Base-by-base conservation (phyloP, 2,113 vertebrate genomes). In the Aptenodytes patagonicus region DNA sequence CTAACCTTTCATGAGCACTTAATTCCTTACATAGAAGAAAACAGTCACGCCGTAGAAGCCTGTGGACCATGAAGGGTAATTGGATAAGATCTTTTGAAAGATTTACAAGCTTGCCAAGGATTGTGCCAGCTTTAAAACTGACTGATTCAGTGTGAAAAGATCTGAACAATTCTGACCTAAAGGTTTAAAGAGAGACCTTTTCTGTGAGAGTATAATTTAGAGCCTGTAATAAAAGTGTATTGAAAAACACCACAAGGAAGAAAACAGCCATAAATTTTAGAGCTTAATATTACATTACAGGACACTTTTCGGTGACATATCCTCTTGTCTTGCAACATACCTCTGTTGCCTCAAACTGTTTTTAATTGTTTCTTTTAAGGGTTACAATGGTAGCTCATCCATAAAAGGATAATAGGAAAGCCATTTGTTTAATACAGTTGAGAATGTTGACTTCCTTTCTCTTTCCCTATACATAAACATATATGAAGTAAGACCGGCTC, bases 131-230 rank as follows among this genome's bases (percentile, higher is more conserved):
- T 98, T 98, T 98, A 98, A 98, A 98, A 96, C 96, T 96, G 91
- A 98, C 97, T 98, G 98, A 98, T 98, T 98, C 98, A 96, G 96
- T 98, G 97, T 98, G 97, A 98, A 98, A 98, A 97, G 97, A 97
- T 97, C 97, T 97, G 97, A 98, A 98, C 97, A 98, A 98, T 97
- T 95, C 97, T 97, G 97, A 98, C 97, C 97, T 97, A 97, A 97
- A 97, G 95, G 95, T 97, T 98, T 97, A 97, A 97, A 98, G 97
- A 95, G 95, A 98, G 97, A 98, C 90, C 94, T 98, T 97, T 97
- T 87, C 96, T 92, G 95, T 93, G 94, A 97, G 96, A 97, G 90
- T 91, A 78, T 97, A 97, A 98, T 98, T 98, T 98, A 98, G 87
- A 96, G 88, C 89, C 94, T 95, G 95, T 94, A 97, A 97, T 98